Evolutionary conservation across 2,113 vertebrate genomes (phyloP), one percentile per base, ranked within the genome.

Genomic region (Hoplias malabaricus): DNA sequence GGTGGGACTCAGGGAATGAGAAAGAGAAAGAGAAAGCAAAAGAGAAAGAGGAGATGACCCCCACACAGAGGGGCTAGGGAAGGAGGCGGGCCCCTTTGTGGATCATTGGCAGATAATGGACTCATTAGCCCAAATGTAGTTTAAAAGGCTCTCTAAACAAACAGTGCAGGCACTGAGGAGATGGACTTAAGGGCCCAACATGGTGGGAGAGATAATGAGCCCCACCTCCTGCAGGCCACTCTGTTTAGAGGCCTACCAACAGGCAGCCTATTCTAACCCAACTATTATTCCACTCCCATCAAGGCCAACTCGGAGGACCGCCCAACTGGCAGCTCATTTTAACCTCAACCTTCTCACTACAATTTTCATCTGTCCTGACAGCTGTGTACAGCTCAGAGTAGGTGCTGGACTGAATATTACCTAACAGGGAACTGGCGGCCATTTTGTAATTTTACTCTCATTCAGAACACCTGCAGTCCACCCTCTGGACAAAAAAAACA

Each of bases 81-180:
- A 75, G 79, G 86, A 85, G 87, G 82, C 83, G 84, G 89, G 84
- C 86, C 85, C 85, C 16, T 91, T 86, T 90, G 89, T 92, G 89
- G 90, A 91, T 92, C 90, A 90, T 86, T 92, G 89, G 89, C 90
- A 90, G 89, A 91, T 93, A 92, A 93, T 93, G 89, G 89, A 84
- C 90, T 93, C 89, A 92, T 93, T 92, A 92, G 90, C 84, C 84
- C 86, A 84, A 88, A 90, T 54, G 81, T 84, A 88, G 86, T 90
- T 93, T 90, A 88, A 90, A 91, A 90, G 88, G 87, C 89, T 89
- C 89, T 90, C 90, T 88, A 92, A 92, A 92, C 89, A 92, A 92
- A 92, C 87, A 90, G 85, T 87, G 86, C 85, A 70, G 86, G 86
- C 82, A 82, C 86, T 90, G 88, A 90, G 83, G 86, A 90, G 87